Percentiles rank a stretch among this genome's conserved stretches.
Conservation (phyloP, 2,797 vertebrate genomes). For the Enteromius thamalakanensis region DNA sequence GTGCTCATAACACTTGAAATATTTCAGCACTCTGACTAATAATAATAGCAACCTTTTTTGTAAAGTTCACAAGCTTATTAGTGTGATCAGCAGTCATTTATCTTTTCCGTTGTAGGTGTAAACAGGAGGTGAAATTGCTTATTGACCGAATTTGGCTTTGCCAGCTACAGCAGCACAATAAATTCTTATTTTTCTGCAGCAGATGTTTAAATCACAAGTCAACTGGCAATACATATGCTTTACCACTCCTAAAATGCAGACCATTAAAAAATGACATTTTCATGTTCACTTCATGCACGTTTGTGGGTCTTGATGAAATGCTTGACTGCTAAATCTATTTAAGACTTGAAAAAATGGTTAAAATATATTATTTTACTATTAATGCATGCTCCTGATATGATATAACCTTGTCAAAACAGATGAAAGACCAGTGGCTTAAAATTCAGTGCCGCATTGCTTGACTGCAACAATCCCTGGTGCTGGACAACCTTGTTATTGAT, state of each 20-base stretch:
- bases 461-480: constrained; percentile 63
- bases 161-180: constrained; percentile 20
- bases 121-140: constrained; percentile 34
- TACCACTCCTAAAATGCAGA: background rate
- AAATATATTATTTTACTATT: constrained; percentile 4
- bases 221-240: constrained; percentile 37
- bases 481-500: constrained; percentile 36
- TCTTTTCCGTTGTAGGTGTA: constrained; percentile 35
- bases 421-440: constrained; percentile 59
- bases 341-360: constrained; percentile 11
- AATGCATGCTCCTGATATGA: constrained; percentile 33
- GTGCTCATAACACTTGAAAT: constrained; percentile 14
- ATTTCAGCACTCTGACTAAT: constrained; percentile 7
- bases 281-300: constrained; percentile 52
- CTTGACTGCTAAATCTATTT: constrained; percentile 70
- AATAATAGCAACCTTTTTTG: constrained; percentile 33
- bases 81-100: constrained; percentile 36
- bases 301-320: constrained; percentile 43
- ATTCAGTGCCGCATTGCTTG: constrained; percentile 61
- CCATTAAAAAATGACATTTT: background rate
- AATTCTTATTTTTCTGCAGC: constrained; percentile 8
- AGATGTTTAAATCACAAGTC: constrained; percentile 6
- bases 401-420: constrained; percentile 59
- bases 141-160: constrained; percentile 29
- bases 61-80: constrained; percentile 37